Conservation (phyloP, 2,113 vertebrate species). For the Natator depressus region DNA sequence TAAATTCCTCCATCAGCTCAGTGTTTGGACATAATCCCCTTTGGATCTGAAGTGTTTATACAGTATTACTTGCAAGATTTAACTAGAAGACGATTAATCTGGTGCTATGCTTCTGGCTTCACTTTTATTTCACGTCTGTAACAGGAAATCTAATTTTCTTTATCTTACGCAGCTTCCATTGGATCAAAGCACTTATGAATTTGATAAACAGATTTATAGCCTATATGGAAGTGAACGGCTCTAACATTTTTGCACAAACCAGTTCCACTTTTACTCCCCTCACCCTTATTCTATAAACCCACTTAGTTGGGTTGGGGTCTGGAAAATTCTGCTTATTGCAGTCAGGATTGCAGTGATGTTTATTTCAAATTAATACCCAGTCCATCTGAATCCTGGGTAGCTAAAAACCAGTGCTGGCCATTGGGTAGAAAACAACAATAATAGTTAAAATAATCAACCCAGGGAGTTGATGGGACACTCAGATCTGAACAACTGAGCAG, state of each 20-base stretch:
- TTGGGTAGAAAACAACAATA: background rate
- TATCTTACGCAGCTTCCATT: background rate
- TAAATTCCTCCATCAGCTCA: conserved; percentile 49
- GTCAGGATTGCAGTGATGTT: background rate
- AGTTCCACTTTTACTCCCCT: background rate
- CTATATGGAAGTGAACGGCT: background rate
- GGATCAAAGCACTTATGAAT: conserved; percentile 19
- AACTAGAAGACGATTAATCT: conserved; percentile 58
- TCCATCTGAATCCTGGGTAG: background rate
- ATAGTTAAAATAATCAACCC: background rate
- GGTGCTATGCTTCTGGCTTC: conserved; percentile 37
- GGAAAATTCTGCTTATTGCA: background rate
- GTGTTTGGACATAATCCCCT: conserved; percentile 55
- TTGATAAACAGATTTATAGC: background rate
- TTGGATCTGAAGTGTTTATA: conserved; percentile 49
- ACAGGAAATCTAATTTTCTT: conserved; percentile 3
- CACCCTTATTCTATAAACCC: background rate
- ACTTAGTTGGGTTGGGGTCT: background rate
- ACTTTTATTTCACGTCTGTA: conserved; percentile 20
- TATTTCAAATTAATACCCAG: background rate
- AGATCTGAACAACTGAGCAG: background rate
- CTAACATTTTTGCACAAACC: background rate
- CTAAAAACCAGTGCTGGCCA: background rate
- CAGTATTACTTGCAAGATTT: conserved; percentile 68
- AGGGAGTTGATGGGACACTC: background rate